These are phyloP conservation scores for Dendrolimus pini DNA, from an alignment of 2,888 invertebrate species.

Conservation along the genomic window DNA sequence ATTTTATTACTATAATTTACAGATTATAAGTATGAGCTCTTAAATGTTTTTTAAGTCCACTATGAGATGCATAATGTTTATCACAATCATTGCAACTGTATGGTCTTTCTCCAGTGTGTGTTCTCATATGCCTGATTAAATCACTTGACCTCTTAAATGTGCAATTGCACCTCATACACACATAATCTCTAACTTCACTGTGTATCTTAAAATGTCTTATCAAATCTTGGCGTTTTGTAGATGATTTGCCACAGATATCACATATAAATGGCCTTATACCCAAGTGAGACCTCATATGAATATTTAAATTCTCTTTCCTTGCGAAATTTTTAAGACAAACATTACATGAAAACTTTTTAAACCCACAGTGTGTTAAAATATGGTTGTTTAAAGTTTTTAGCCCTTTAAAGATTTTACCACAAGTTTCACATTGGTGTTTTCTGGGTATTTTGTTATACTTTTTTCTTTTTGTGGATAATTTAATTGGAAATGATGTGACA, in stretches of 20 bases:
- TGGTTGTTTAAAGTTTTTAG: conserved; percentile 32
- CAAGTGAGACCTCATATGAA: conserved; percentile 67
- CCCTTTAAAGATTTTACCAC: conserved; percentile 25
- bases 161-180: conserved; percentile 27
- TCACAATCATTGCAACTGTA: conserved; percentile 25
- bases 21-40: conserved; percentile 14
- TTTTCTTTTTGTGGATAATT: no score
- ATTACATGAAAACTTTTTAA: conserved; percentile 42
- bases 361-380: conserved; percentile 40
- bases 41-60: conserved; percentile 31
- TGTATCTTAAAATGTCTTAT: conserved; percentile 31
- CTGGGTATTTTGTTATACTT: conserved; percentile 3
- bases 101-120: conserved; percentile 29
- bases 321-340: conserved; percentile 47
- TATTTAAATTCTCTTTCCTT: conserved; percentile 51
- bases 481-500: no score
- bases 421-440: conserved; percentile 23
- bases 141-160: conserved; percentile 32
- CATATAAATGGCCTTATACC: conserved; percentile 69
- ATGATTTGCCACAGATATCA: conserved; percentile 52
- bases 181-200: conserved; percentile 28
- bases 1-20: neutral
- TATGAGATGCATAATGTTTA: conserved; percentile 29
- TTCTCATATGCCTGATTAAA: conserved; percentile 27
- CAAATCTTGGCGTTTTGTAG: conserved; percentile 31